phyloP scores from a whole-genome alignment of 1,140 invertebrate species.

The Portunus trituberculatus region DNA sequence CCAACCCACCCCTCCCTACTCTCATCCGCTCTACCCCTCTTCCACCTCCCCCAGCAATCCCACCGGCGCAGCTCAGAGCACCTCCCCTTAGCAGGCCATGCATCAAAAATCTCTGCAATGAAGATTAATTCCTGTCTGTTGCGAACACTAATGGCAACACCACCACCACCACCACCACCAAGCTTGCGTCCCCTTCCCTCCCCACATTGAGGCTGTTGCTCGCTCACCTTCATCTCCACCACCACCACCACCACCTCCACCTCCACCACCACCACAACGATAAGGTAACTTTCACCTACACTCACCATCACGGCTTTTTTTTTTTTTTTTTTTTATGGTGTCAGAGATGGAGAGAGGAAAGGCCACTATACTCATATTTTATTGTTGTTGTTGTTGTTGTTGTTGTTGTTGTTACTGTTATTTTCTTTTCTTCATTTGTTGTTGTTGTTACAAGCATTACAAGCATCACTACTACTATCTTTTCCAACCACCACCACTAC shows the following conservation, averaged over 20 bases:
- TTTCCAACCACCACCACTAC: not conserved
- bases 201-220: too few relatives aligned
- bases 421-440: not conserved
- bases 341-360: too few relatives aligned
- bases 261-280: too few relatives aligned
- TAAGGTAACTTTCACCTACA: too few relatives aligned
- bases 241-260: too few relatives aligned
- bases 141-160: not conserved
- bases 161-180: not conserved
- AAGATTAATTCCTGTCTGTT: not conserved
- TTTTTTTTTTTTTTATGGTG: too few relatives aligned
- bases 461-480: too few relatives aligned
- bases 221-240: too few relatives aligned
- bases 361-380: too few relatives aligned
- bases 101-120: conserved; percentile 11
- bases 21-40: not conserved
- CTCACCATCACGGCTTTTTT: too few relatives aligned
- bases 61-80: not conserved
- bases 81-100: not conserved
- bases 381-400: too few relatives aligned
- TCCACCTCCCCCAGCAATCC: not conserved
- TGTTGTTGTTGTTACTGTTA: not conserved
- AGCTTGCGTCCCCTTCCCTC: too few relatives aligned
- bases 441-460: not conserved
- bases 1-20: not conserved